phyloP scores from a whole-genome alignment of 30 jellyfish, hydroid and myxozoan genomes.

The Aurelia coerulea region DNA sequence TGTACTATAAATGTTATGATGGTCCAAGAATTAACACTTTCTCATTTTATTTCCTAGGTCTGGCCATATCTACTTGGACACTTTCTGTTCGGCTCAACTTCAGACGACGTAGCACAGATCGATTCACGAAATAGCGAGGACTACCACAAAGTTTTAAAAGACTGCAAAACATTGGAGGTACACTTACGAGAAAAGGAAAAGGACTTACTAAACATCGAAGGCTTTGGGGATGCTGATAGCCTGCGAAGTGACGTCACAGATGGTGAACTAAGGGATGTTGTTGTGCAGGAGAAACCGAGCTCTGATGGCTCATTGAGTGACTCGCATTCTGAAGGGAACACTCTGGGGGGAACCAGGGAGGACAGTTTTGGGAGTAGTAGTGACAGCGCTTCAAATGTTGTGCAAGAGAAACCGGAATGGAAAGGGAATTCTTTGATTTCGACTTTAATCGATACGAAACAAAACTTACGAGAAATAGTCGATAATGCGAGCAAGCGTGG shows the following conservation, averaged over 20 bases:
- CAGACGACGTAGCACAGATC: constrained; percentile 44
- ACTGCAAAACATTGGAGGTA: constrained; percentile 82
- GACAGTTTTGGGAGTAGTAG: constrained; percentile 30
- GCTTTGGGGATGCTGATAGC: constrained; percentile 86
- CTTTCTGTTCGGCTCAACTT: constrained; percentile 68
- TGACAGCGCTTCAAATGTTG: constrained; percentile 17
- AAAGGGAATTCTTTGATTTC: constrained; percentile 76
- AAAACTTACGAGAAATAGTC: constrained; percentile 93
- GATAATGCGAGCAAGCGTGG: constrained; percentile 95
- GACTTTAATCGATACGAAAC: constrained; percentile 85
- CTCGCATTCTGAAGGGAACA: constrained; percentile 44
- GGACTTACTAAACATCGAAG: constrained; percentile 88
- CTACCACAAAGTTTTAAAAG: constrained; percentile 74
- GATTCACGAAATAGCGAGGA: constrained; percentile 61
- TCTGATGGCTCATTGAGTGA: constrained; percentile 64
- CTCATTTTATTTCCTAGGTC: constrained; percentile 63
- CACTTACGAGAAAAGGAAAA: constrained; percentile 81
- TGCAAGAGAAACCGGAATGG: constrained; percentile 66
- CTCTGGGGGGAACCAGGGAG: constrained; percentile 29
- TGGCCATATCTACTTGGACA: constrained; percentile 99
- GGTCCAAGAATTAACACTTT: not conserved
- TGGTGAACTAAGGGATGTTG: constrained; percentile 21
- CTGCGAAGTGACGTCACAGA: constrained; percentile 54
- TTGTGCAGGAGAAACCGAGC: constrained; percentile 19
- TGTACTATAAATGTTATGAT: no score